Conservation (phyloP, 23 tunicate species). For the Diplosoma virens region DNA sequence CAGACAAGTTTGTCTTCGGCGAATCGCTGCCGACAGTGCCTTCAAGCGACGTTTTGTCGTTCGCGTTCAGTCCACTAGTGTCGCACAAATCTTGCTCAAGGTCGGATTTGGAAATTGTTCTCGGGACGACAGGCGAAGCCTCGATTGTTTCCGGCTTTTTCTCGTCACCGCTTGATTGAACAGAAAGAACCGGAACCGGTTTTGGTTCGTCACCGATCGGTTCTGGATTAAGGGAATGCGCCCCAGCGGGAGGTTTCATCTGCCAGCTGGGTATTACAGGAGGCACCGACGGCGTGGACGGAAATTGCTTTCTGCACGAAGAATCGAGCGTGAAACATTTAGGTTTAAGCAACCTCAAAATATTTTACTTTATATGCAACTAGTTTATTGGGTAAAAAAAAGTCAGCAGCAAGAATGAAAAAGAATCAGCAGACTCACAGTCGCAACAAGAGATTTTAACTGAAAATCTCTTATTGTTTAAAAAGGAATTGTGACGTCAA, state of each 20-base stretch:
- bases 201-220: background rate
- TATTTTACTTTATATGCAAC: background rate
- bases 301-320: constrained; percentile 58
- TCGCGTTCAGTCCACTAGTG: background rate
- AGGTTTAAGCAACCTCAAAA: background rate
- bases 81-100: constrained; percentile 11
- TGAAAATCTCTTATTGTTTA: too few relatives aligned
- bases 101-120: background rate
- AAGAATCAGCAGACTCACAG: too few relatives aligned
- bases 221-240: background rate
- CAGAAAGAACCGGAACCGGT: background rate
- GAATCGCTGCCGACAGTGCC: background rate
- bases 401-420: too few relatives aligned
- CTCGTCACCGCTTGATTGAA: background rate
- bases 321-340: background rate
- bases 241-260: constrained; percentile 24
- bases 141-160: background rate
- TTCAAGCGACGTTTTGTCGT: background rate
- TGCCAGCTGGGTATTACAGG: constrained; percentile 76
- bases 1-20: too few relatives aligned
- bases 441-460: too few relatives aligned
- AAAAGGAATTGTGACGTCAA: too few relatives aligned
- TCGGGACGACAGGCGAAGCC: background rate
- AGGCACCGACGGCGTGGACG: constrained; percentile 29
- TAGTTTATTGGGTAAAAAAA: background rate